Percentiles rank a stretch among this genome's conserved stretches.
phyloP scores from a whole-genome alignment of 2,888 invertebrate species.

The Tenthredo scrophulariae region DNA sequence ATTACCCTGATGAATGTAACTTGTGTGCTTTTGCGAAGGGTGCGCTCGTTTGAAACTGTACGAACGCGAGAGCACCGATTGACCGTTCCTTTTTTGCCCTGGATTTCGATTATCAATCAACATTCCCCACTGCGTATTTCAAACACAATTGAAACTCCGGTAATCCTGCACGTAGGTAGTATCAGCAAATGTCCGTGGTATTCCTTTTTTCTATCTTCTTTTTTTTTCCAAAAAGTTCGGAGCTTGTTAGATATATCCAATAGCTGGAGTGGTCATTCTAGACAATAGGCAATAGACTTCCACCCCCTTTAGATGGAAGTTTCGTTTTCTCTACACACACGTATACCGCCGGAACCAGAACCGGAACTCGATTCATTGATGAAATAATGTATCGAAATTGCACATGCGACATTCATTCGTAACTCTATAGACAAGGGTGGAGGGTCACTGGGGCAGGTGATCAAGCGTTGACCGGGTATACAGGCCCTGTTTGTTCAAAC shows the following conservation, averaged over 20 bases:
- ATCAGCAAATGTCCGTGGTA: not conserved
- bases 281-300: conserved; percentile 8
- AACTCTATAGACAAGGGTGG: not conserved
- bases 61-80: not conserved
- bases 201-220: not conserved
- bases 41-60: not conserved
- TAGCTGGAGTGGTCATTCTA: not conserved
- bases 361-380: conserved; percentile 15
- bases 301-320: not conserved
- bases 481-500: not conserved
- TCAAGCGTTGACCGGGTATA: conserved; percentile 2
- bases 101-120: conserved; percentile 11
- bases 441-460: conserved; percentile 34
- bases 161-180: not conserved
- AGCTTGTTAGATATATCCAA: not conserved
- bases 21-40: not conserved
- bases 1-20: not conserved
- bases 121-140: conserved; percentile 1
- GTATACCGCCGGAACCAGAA: not conserved
- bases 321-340: not conserved
- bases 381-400: not conserved
- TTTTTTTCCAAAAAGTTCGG: not conserved
- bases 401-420: not conserved
- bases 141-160: not conserved
- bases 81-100: not conserved